Evolutionary conservation across 2,113 vertebrate genomes (phyloP).

Genomic region (Engraulis encrasicolus): DNA sequence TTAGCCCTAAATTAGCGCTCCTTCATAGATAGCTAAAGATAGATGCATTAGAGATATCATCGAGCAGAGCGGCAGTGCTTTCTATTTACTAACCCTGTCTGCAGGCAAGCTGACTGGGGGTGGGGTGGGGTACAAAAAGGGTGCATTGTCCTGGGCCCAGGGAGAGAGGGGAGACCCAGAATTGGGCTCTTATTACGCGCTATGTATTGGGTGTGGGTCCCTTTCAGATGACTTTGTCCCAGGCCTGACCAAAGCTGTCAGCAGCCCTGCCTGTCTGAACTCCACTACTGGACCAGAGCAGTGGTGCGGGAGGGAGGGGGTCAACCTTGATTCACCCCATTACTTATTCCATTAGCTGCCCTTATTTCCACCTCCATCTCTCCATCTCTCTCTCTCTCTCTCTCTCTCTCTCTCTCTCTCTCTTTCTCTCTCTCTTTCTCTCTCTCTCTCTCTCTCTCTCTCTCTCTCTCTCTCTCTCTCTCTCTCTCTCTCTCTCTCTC

Average conservation of each 20-base stretch:
- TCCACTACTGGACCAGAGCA: neutral
- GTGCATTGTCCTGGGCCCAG: too few species aligned
- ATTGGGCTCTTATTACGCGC: too few species aligned
- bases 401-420: neutral
- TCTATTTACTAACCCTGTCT: neutral
- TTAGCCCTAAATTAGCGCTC: slow-evolving; percentile 9
- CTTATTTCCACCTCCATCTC: neutral
- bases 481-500: neutral
- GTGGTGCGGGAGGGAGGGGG: neutral
- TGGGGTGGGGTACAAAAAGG: too few species aligned
- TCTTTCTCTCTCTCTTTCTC: neutral
- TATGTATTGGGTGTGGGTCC: too few species aligned
- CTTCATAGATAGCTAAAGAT: slow-evolving; percentile 30
- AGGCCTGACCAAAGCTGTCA: too few species aligned
- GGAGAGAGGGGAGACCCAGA: too few species aligned
- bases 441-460: neutral
- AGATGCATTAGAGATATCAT: slow-evolving; percentile 27
- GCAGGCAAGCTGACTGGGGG: too few species aligned
- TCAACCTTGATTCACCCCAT: too few species aligned
- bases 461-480: neutral
- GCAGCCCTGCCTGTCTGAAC: neutral
- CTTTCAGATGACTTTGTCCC: too few species aligned
- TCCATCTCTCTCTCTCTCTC: neutral
- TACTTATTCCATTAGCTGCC: neutral
- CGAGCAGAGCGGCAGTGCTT: slow-evolving; percentile 19